Base-by-base conservation (phyloP, 2,888 invertebrate genomes). In the Linyphia triangularis region DNA sequence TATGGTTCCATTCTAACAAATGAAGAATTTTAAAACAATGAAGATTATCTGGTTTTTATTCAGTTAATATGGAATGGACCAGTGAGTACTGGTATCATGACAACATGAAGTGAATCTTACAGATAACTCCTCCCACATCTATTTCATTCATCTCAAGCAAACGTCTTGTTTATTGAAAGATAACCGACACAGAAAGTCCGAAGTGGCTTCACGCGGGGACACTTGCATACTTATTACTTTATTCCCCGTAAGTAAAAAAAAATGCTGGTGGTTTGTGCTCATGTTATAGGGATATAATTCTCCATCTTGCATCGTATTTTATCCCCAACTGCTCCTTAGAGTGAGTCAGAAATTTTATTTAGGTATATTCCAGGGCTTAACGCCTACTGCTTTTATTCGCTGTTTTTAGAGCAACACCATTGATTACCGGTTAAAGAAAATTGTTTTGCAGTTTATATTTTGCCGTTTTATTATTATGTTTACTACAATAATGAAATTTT, bases 151-250 rank as follows among this genome's bases (percentile, higher is more conserved):
- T 59, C 57, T 19, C 7, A 59, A 13, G 37, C 57, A 59, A 61
- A 61, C 57, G 67, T 81, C 61, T 82, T 61, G 70, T 82, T 79
- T 82, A 70, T 82, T 82, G 70, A 82, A 82, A 82, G 59, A 65
- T 6, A 70, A 59, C 59, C 37, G 40, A 9, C 26, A 37, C 37
- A 16, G 43, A 37, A 63, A 40, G 69, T 61, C 59, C n/a, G 43
- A 6, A n/a, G 5, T 5, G 81, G 40, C n/a, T 70, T 70, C 81
- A 82, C 81, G 61, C 26, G n/a, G 81, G 16, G 81, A 28, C 70
- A 16, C 63, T 28, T 69, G 79, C 57, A n/a, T 28, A 59, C 70
- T 40, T 37, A 70, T 37, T 10, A 59, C 61, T 70, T 24, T 24
- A 61, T 70, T 61, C 22, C 28, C 5, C 51, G 13, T n/a, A 51